Conservation (phyloP, 2,113 vertebrate genomes). For the Salvator merianae region DNA sequence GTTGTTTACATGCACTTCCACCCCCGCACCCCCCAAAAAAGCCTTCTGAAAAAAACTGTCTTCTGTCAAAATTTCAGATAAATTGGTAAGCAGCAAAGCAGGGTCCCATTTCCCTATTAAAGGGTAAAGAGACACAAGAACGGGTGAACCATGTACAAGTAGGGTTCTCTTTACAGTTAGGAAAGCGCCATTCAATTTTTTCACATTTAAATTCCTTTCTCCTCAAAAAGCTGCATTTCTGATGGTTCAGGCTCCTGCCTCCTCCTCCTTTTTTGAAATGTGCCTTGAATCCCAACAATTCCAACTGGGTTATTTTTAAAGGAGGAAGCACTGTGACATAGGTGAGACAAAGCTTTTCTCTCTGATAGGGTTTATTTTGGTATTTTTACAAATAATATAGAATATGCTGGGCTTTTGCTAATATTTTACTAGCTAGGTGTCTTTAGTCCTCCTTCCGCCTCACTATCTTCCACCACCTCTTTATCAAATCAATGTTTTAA, state of each 20-base stretch:
- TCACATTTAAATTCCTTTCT: background rate
- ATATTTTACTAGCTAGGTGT: constrained; percentile 1
- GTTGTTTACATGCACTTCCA: too few species aligned
- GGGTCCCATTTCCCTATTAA: too few species aligned
- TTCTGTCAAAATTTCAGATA: too few species aligned
- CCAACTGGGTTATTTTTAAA: background rate
- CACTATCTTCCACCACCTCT: too few species aligned
- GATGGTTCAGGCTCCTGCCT: background rate
- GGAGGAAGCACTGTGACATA: background rate
- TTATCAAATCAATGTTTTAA: background rate
- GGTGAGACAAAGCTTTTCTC: background rate
- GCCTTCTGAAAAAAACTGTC: too few species aligned
- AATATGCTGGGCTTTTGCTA: background rate
- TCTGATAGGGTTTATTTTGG: too few species aligned
- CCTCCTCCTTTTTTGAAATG: background rate
- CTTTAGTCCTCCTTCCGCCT: too few species aligned
- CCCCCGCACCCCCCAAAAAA: too few species aligned
- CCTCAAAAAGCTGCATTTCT: background rate
- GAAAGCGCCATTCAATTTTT: background rate
- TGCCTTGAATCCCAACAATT: background rate
- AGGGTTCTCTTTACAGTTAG: background rate
- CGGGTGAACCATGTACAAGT: too few species aligned
- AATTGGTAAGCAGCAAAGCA: too few species aligned
- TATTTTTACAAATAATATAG: background rate
- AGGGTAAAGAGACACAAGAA: too few species aligned